Evolutionary conservation across 2,888 invertebrate genomes (phyloP).

Genomic region (Parapristionchus giblindavisi): DNA sequence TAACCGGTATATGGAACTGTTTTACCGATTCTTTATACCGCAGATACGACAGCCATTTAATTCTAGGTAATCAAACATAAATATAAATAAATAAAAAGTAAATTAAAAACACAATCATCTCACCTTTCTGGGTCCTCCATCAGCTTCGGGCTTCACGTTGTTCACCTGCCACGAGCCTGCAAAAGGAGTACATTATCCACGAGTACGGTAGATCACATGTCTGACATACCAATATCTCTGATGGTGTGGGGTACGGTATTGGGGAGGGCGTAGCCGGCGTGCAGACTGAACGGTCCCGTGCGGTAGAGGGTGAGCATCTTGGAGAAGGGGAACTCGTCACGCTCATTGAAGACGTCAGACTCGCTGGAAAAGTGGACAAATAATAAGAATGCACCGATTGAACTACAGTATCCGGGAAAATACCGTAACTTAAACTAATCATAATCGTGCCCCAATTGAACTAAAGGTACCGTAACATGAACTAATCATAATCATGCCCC

Average conservation of each 20-base stretch:
- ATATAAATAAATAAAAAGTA: too few species aligned
- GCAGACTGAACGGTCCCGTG: slow-evolving; percentile 85
- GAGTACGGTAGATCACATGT: background rate
- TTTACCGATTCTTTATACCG: background rate
- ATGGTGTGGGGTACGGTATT: slow-evolving; percentile 80
- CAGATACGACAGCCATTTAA: background rate
- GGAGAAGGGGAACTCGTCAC: slow-evolving; percentile 88
- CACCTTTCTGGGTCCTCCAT: slow-evolving; percentile 84
- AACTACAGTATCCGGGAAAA: too few species aligned
- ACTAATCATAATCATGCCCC: too few species aligned
- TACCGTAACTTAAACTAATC: too few species aligned
- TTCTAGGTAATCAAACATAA: background rate
- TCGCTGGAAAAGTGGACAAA: slow-evolving; percentile 78
- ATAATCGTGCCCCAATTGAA: too few species aligned
- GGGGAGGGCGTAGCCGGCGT: slow-evolving; percentile 82
- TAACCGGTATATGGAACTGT: background rate
- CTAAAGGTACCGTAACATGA: background rate
- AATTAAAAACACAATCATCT: background rate
- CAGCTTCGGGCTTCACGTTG: slow-evolving; percentile 81
- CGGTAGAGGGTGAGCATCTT: slow-evolving; percentile 92
- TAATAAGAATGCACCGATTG: too few species aligned
- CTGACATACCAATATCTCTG: slow-evolving; percentile 62
- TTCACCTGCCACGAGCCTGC: slow-evolving; percentile 72
- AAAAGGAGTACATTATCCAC: slow-evolving; percentile 11
- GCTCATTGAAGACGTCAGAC: slow-evolving; percentile 88